Evolutionary conservation across 2,888 invertebrate species (phyloP), one percentile per base, ranked within the genome.

Genomic region (Polymixis flavicincta): DNA sequence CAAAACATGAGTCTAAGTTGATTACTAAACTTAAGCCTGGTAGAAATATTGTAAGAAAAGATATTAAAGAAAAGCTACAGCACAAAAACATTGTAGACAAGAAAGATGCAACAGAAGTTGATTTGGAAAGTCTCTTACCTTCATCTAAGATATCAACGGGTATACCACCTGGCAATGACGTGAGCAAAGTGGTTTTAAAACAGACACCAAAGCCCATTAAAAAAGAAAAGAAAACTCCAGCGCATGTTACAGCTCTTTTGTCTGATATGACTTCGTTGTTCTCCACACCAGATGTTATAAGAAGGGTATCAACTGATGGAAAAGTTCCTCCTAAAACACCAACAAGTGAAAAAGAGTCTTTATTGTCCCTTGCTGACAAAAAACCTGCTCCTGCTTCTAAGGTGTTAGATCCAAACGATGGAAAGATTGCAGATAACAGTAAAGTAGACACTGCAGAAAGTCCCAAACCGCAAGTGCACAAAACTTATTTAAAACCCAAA

Each of bases 281-380:
- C 92, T 98, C 98, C 11, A 97, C 98, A 60, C 98, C 98, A 32
- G 98, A 98, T 95, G 98, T 98, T 71, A 98, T 98, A 76, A 96
- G 98, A 87, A 96, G 98, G 87, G 97, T 98, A 25, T 97, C 97
- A 71, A 95, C 96, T 61, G 97, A 96, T 72, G 92, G 90, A 63
- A 97, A 97, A 89, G 84, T 91, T 37, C 91, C 96, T 84, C 93
- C 93, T 11, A 97, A 97, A 90, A 88, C 94, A 50, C 86, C 87
- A 67, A 79, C 83, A 64, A 70, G 14, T 84, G 97, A 96, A 4
- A 97, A 97, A 90, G 97, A 97, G 45, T 32, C 88, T 64, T 19
- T 84, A 54, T 50, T 82, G 28, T 72, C 78, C 13, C 37, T 42
- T 13, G 73, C 60, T 79, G 92, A 91, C 70, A 92, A 92, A 83